A percentile compares a stretch with the other conserved stretches of the same genome.
phyloP scores from a whole-genome alignment of 2,888 invertebrate genomes.

The Dexiosoma caninum region DNA sequence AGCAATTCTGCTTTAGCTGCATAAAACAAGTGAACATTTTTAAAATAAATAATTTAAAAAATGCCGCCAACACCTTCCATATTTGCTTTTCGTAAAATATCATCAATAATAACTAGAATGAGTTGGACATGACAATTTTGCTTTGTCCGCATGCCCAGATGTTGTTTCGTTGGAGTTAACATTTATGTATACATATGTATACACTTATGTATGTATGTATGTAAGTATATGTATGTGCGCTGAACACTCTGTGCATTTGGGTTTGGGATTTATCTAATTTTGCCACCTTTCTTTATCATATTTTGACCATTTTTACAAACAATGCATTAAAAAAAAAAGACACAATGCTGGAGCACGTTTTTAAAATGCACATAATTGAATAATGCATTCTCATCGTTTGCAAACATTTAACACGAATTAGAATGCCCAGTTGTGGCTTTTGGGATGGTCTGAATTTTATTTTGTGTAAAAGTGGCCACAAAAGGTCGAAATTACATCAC shows the following conservation, averaged over 20 bases:
- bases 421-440: conserved; percentile 37
- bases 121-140: too few relatives aligned
- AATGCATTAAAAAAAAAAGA: conserved; percentile 16
- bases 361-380: conserved; percentile 47
- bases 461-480: conserved; percentile 54
- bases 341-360: conserved; percentile 57
- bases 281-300: conserved; percentile 44
- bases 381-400: conserved; percentile 43
- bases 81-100: too few relatives aligned
- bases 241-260: neutral
- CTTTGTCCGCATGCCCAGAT: too few relatives aligned
- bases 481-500: conserved; percentile 61
- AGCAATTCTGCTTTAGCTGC: too few relatives aligned
- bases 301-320: conserved; percentile 46
- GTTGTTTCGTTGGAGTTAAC: neutral
- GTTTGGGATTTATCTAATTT: conserved; percentile 13
- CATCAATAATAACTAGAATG: too few relatives aligned
- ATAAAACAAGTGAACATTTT: too few relatives aligned
- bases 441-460: conserved; percentile 60
- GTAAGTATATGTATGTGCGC: neutral
- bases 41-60: too few relatives aligned
- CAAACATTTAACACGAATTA: conserved; percentile 43
- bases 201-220: neutral
- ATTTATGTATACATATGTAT: neutral
- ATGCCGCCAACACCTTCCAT: too few relatives aligned